Percentiles rank a stretch among this genome's conserved stretches.
phyloP scores from a whole-genome alignment of 2,797 vertebrate species.

The Balearica regulorum region DNA sequence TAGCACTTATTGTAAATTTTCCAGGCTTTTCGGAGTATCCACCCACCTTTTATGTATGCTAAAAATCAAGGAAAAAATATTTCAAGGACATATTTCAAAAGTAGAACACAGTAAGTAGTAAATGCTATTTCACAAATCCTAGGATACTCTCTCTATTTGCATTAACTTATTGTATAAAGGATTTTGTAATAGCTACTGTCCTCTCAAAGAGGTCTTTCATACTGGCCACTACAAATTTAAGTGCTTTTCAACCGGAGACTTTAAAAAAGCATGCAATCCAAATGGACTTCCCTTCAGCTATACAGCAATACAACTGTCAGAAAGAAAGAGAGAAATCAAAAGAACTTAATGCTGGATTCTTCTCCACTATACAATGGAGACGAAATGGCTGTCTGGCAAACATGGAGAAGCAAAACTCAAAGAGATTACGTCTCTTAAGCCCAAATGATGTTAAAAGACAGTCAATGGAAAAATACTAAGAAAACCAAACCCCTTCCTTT shows the following conservation, averaged over 20 bases:
- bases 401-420: background rate
- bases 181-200: background rate
- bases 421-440: background rate
- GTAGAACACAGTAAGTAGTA: background rate
- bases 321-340: background rate
- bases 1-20: conserved; percentile 99
- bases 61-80: background rate
- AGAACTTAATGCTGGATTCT: background rate
- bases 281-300: background rate
- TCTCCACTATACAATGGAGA: background rate
- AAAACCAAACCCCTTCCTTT: background rate
- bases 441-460: background rate
- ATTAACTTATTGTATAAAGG: background rate
- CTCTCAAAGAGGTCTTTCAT: background rate
- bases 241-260: background rate
- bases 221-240: background rate
- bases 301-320: background rate
- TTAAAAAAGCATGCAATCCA: background rate
- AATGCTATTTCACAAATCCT: background rate
- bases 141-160: background rate
- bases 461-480: background rate
- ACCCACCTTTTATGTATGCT: conserved; percentile 99
- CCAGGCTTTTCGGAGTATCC: conserved; percentile 99
- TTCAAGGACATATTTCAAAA: background rate
- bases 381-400: background rate